These are phyloP conservation scores for Sepiola atlantica DNA, from an alignment of 2,888 invertebrate genomes.

Conservation along the genomic window DNA sequence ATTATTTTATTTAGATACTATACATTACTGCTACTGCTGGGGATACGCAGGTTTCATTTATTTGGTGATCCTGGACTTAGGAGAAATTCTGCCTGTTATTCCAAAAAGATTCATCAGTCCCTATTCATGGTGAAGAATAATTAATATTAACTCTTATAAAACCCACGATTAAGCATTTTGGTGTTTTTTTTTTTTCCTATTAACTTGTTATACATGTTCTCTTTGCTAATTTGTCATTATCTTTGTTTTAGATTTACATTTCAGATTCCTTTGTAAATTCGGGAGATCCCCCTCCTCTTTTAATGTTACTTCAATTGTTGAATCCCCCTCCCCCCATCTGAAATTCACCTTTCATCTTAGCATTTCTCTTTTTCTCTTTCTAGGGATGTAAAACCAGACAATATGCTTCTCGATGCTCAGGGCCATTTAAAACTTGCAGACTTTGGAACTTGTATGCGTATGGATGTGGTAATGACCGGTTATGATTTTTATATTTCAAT, in stretches of 20 bases:
- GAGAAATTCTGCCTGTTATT: no score
- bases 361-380: slow-evolving; percentile 73
- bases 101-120: no score
- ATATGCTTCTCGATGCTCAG: slow-evolving; percentile 94
- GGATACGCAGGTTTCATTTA: no score
- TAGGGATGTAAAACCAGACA: slow-evolving; percentile 98
- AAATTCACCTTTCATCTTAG: background rate
- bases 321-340: background rate
- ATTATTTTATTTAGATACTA: no score
- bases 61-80: no score
- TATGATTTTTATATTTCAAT: background rate
- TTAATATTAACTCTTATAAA: no score
- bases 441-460: slow-evolving; percentile 99
- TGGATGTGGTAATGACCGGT: slow-evolving; percentile 82
- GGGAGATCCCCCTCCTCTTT: background rate
- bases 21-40: no score
- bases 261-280: background rate
- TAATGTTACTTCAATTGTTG: background rate
- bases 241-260: background rate
- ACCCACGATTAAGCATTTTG: no score
- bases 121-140: no score
- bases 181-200: no score
- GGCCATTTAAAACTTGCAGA: slow-evolving; percentile 99
- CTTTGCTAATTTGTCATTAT: background rate
- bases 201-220: no score